Conservation (phyloP, 2,888 invertebrate genomes). For the Drosophila sordidula region DNA sequence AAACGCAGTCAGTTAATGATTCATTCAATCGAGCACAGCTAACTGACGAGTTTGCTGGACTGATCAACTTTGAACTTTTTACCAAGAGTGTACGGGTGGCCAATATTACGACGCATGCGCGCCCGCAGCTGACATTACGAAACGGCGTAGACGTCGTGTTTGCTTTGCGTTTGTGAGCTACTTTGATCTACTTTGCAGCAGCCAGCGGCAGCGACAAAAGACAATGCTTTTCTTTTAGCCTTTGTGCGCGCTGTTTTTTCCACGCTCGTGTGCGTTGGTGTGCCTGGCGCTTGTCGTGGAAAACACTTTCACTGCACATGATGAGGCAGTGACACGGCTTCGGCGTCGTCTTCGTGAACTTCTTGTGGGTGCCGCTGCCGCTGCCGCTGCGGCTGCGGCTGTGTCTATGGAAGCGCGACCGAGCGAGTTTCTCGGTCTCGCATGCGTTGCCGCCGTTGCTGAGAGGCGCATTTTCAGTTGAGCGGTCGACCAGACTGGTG, state of each 20-base stretch:
- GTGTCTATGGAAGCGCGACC: slow-evolving; percentile 78
- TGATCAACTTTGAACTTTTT: slow-evolving; percentile 78
- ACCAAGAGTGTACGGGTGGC: slow-evolving; percentile 18
- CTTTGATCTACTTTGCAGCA: slow-evolving; percentile 71
- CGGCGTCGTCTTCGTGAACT: slow-evolving; percentile 38
- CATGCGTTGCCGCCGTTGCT: slow-evolving; percentile 50
- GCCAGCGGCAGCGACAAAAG: slow-evolving; percentile 36
- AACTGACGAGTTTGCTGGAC: slow-evolving; percentile 25
- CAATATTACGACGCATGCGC: slow-evolving; percentile 67
- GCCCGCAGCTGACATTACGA: slow-evolving; percentile 66
- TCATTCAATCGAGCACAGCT: slow-evolving; percentile 12
- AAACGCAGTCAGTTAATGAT: slow-evolving; percentile 1
- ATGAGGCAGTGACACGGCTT: slow-evolving; percentile 77
- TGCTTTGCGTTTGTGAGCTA: slow-evolving; percentile 51
- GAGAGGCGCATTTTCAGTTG: slow-evolving; percentile 63
- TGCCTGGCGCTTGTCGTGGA: slow-evolving; percentile 75
- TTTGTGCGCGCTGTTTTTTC: slow-evolving; percentile 49
- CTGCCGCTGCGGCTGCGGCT: slow-evolving; percentile 17
- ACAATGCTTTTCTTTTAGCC: slow-evolving; percentile 77
- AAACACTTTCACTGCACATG: slow-evolving; percentile 84
- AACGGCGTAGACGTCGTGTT: slow-evolving; percentile 58
- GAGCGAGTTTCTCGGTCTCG: slow-evolving; percentile 67
- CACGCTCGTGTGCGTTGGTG: slow-evolving; percentile 71
- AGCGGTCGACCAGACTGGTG: slow-evolving; percentile 62
- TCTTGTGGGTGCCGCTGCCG: slow-evolving; percentile 53